These are phyloP conservation scores for Cydia strobilella DNA, from an alignment of 1,140 invertebrate genomes.

Conservation along the genomic window DNA sequence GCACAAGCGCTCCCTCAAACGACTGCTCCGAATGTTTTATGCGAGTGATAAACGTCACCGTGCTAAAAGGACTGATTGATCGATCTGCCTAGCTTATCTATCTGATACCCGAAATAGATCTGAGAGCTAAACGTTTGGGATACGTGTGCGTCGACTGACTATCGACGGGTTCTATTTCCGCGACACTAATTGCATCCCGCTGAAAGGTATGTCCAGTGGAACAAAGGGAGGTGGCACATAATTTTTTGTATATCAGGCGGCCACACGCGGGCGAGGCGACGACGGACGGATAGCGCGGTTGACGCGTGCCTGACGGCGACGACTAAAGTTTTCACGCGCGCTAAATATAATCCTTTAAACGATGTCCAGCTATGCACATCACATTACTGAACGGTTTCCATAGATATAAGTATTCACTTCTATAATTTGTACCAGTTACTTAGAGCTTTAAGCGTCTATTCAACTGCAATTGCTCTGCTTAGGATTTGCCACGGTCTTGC, in stretches of 20 bases:
- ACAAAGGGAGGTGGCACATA: constrained; percentile 76
- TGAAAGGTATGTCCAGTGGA: constrained; percentile 79
- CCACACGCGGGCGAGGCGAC: constrained; percentile 69
- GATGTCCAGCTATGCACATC: constrained; percentile 41
- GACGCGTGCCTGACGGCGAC: constrained; percentile 60
- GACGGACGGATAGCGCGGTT: constrained; percentile 66
- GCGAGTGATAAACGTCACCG: background rate
- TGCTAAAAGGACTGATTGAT: constrained; percentile 11
- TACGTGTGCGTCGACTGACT: constrained; percentile 62
- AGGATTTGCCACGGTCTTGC: no score
- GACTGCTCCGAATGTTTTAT: constrained; percentile 33
- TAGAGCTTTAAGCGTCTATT: no score
- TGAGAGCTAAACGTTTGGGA: constrained; percentile 70
- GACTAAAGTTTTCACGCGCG: constrained; percentile 76
- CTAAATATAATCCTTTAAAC: constrained; percentile 66
- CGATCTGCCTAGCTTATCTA: constrained; percentile 20
- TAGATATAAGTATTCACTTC: constrained; percentile 3
- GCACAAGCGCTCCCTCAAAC: background rate
- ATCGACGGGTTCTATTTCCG: constrained; percentile 74
- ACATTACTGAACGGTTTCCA: constrained; percentile 10
- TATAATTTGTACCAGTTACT: background rate
- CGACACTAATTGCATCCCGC: constrained; percentile 76
- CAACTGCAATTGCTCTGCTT: no score
- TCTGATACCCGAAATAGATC: constrained; percentile 77
- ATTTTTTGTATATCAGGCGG: constrained; percentile 73